These are phyloP conservation scores for Chalcis sispes DNA, from an alignment of 2,888 invertebrate species.

Conservation along the genomic window DNA sequence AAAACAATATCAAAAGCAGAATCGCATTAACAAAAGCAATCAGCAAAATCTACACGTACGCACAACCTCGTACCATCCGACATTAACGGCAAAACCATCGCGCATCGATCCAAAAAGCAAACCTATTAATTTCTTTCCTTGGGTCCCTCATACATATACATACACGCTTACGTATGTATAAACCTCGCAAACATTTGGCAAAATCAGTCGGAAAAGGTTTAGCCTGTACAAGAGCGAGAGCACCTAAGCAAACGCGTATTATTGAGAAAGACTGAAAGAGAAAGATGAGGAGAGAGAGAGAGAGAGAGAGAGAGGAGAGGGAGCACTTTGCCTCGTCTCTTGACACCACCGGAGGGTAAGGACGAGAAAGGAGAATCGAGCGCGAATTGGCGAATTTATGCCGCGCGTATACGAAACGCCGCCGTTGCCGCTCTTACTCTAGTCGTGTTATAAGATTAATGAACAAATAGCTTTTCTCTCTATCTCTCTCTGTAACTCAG, in stretches of 20 bases:
- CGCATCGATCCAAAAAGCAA: not conserved
- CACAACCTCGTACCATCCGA: not conserved
- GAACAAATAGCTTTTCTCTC: conserved; percentile 66
- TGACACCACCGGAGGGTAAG: not conserved
- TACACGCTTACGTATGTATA: too few relatives aligned
- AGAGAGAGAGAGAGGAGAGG: too few relatives aligned
- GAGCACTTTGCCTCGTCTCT: too few relatives aligned
- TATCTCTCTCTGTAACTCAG: conserved; percentile 58
- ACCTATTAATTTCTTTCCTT: conserved; percentile 12
- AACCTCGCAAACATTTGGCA: not conserved
- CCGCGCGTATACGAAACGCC: not conserved
- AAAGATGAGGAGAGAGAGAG: too few relatives aligned
- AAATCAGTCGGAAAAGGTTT: too few relatives aligned
- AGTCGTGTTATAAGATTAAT: conserved; percentile 72
- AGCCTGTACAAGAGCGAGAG: not conserved
- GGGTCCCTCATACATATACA: not conserved
- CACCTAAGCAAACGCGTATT: conserved; percentile 40
- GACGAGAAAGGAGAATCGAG: not conserved
- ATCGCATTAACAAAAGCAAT: too few relatives aligned
- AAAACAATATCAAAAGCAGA: not conserved
- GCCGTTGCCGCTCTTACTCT: not conserved
- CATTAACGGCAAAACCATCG: too few relatives aligned
- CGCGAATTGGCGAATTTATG: not conserved
- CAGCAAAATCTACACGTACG: conserved; percentile 14
- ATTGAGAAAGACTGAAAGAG: conserved; percentile 21